A percentile compares a stretch with the other conserved stretches of the same genome.
Evolutionary conservation across 2,113 vertebrate genomes (phyloP).

Genomic region (Neodontobutis hainanensis): DNA sequence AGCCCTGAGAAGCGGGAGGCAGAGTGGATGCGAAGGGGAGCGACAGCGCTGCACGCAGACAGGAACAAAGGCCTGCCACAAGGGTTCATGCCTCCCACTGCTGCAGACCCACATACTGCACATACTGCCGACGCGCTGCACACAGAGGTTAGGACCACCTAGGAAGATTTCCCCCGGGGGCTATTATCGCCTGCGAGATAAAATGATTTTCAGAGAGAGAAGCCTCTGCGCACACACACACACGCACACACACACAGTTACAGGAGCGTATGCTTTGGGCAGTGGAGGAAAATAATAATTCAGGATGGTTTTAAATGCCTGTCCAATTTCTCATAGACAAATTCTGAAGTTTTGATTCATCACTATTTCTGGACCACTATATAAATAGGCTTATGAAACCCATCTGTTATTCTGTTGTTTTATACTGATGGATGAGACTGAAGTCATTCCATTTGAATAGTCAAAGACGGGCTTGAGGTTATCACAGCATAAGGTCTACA

Average conservation of each 20-base stretch:
- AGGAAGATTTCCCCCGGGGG: constrained; percentile 73
- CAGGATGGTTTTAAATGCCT: constrained; percentile 28
- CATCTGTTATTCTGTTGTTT: constrained; percentile 7
- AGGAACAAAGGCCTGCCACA: constrained; percentile 69
- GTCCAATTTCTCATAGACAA: constrained; percentile 9
- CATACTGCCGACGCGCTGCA: constrained; percentile 39
- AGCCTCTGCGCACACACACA: constrained; percentile 56
- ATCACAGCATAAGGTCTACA: no score
- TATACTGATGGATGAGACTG: background rate
- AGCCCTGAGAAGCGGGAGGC: constrained; percentile 46
- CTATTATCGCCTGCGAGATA: constrained; percentile 67
- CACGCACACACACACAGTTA: constrained; percentile 25
- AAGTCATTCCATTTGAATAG: background rate
- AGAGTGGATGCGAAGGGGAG: constrained; percentile 44
- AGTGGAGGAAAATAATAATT: constrained; percentile 22
- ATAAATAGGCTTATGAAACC: constrained; percentile 5
- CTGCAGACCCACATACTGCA: constrained; percentile 44
- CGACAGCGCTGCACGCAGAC: constrained; percentile 45
- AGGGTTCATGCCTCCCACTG: constrained; percentile 67
- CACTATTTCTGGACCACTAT: constrained; percentile 32
- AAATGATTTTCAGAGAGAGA: constrained; percentile 72
- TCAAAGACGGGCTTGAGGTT: background rate
- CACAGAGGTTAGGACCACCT: constrained; percentile 73
- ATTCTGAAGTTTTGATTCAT: constrained; percentile 36
- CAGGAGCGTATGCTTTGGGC: constrained; percentile 34